Base-by-base conservation (phyloP, 2,888 invertebrate genomes). In the Tetragonula carbonaria region DNA sequence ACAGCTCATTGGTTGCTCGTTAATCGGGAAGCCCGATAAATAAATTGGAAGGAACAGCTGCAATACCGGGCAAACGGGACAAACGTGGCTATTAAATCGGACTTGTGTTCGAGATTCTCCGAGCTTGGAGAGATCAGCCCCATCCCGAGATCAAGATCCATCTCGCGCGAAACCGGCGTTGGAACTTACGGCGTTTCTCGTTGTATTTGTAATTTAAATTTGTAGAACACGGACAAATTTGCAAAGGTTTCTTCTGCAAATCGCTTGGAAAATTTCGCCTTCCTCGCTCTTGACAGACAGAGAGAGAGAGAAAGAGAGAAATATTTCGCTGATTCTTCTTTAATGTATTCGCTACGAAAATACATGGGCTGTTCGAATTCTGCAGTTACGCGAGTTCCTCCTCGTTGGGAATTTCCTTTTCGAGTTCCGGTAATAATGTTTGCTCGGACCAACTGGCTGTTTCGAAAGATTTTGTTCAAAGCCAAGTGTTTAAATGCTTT, bases 131-230 rank as follows among this genome's bases (percentile, higher is more conserved):
- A n/a, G 53, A 14, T 11, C 16, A 14, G 3, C 33, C 4, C 16
- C 45, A 16, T 28, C 28, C 28, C 51, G 62, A 23, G 67, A 77
- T 55, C 67, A 55, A 18, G 66, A 28, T 38, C 16, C 16, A 28
- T 65, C 21, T 65, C n/a, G 8, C 8, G 55, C 63, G 38, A 1
- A 28, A 33, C 18, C 59, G 38, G n/a, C 59, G 16, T 53, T 50
- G 5, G 2, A 50, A 76, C 57, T 57, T n/a, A 57, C n/a, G 28
- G 28, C 28, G n/a, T 50, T 38, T 55, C 38, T 59, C 78, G 55
- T 76, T 71, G 59, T 67, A 71, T 63, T 80, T 57, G 65, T 70
- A 73, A 85, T 76, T 85, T 74, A 79, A 79, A 85, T 45, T 45
- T 76, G 50, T 59, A 55, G 57, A 85, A 14, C 11, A 23, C 5